These are phyloP conservation scores for Limnephilus rhombicus DNA, from an alignment of 2,888 invertebrate genomes.

Conservation along the genomic window DNA sequence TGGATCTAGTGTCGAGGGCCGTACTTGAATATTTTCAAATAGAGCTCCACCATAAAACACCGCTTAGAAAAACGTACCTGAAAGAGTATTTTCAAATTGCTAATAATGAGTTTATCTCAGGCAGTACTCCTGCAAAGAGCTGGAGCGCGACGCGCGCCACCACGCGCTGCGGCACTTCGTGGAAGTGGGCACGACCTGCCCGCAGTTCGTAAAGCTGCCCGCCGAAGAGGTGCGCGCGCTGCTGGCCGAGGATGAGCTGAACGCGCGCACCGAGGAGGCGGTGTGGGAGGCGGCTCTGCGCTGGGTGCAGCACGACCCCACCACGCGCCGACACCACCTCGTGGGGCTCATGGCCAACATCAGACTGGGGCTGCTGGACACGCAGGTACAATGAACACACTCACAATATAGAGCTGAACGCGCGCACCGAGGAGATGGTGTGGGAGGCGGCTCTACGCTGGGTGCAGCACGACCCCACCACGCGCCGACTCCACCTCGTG, in stretches of 20 bases:
- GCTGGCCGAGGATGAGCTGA: slow-evolving; percentile 89
- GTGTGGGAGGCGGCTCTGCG: slow-evolving; percentile 92
- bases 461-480: slow-evolving; percentile 88
- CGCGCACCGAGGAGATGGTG: slow-evolving; percentile 91
- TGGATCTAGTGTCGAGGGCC: no score
- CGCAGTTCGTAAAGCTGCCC: slow-evolving; percentile 85
- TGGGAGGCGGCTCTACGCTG: slow-evolving; percentile 92
- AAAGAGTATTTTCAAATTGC: background rate
- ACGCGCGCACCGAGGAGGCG: slow-evolving; percentile 91
- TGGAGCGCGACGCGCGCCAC: slow-evolving; percentile 83
- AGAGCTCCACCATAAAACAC: no score
- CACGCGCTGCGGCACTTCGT: slow-evolving; percentile 88
- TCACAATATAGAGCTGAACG: slow-evolving; percentile 92
- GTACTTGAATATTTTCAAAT: no score
- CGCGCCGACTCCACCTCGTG: slow-evolving; percentile 86
- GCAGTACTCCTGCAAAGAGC: slow-evolving; percentile 84
- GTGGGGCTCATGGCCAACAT: slow-evolving; percentile 89
- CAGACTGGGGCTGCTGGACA: slow-evolving; percentile 89
- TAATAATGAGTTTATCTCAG: slow-evolving; percentile 69
- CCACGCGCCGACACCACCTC: slow-evolving; percentile 84
- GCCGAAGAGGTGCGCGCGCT: slow-evolving; percentile 86
- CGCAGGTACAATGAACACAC: slow-evolving; percentile 78
- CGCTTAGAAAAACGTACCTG: no score
- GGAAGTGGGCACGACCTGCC: slow-evolving; percentile 84
- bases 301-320: slow-evolving; percentile 91